phyloP scores from a whole-genome alignment of 2,797 vertebrate species.

The Lacerta bilineata region DNA sequence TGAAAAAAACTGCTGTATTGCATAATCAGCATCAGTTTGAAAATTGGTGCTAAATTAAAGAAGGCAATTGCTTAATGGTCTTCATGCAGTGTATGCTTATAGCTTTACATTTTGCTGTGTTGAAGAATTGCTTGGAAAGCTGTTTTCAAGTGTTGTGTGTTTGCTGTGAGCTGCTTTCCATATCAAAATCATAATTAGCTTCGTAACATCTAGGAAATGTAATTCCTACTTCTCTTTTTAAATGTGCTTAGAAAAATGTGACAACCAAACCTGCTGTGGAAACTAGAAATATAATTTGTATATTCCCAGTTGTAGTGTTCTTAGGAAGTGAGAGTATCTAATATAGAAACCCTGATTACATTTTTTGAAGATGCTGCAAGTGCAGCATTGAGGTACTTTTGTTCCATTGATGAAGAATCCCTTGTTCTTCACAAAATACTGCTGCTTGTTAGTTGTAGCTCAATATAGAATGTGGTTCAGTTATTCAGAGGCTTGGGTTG shows the following conservation, averaged over 20 bases:
- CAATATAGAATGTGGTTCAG: background rate
- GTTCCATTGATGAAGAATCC: background rate
- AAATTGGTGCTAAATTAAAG: background rate
- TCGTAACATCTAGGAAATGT: background rate
- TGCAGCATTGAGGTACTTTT: background rate
- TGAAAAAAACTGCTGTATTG: background rate
- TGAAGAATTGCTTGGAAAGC: background rate
- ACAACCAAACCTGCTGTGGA: background rate
- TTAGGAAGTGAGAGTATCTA: background rate
- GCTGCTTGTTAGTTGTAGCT: background rate
- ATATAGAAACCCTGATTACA: background rate
- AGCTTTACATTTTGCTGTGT: background rate
- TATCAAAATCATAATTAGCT: background rate
- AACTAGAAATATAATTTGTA: background rate
- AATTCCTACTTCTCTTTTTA: background rate
- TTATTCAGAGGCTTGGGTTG: background rate
- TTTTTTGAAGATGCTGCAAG: background rate
- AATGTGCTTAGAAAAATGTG: background rate
- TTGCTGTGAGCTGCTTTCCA: background rate
- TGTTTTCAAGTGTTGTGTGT: background rate
- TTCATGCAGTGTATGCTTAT: background rate
- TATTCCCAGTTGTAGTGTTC: background rate
- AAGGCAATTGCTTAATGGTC: background rate
- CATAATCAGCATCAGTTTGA: background rate
- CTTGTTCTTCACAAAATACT: background rate